Evolutionary conservation across 2,113 vertebrate genomes (phyloP).

Genomic region (Theristicus caerulescens): DNA sequence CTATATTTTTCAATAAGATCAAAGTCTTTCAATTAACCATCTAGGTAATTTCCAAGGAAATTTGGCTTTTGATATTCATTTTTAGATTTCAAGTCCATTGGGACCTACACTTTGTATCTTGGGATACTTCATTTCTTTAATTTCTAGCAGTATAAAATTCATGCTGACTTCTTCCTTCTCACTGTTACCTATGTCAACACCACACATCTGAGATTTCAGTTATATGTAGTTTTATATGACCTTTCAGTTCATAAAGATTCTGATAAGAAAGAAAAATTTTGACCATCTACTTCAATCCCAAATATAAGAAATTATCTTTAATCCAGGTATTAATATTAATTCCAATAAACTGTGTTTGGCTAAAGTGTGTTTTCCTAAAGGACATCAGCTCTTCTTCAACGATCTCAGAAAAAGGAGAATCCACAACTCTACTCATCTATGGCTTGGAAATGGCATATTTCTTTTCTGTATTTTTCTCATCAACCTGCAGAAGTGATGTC

Average conservation of each 20-base stretch:
- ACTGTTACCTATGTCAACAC: neutral
- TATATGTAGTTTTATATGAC: neutral
- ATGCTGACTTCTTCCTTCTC: neutral
- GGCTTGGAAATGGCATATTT: neutral
- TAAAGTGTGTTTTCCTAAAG: neutral
- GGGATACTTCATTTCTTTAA: neutral
- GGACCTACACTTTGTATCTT: neutral
- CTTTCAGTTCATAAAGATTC: neutral
- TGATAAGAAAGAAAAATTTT: neutral
- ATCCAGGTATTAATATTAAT: neutral
- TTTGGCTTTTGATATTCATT: neutral
- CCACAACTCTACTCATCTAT: neutral
- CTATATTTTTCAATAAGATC: neutral
- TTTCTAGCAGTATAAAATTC: neutral
- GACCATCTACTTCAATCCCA: neutral
- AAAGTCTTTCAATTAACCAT: neutral
- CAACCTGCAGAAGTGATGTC: neutral
- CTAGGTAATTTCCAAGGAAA: neutral
- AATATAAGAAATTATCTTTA: neutral
- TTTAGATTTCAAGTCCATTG: neutral
- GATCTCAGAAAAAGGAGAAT: neutral
- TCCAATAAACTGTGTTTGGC: neutral
- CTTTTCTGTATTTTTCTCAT: neutral
- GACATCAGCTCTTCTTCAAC: neutral
- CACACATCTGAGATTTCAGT: neutral